Percentiles rank a stretch among this genome's conserved stretches.
Conservation (phyloP, 2,113 vertebrate species). For the Ictalurus furcatus region DNA sequence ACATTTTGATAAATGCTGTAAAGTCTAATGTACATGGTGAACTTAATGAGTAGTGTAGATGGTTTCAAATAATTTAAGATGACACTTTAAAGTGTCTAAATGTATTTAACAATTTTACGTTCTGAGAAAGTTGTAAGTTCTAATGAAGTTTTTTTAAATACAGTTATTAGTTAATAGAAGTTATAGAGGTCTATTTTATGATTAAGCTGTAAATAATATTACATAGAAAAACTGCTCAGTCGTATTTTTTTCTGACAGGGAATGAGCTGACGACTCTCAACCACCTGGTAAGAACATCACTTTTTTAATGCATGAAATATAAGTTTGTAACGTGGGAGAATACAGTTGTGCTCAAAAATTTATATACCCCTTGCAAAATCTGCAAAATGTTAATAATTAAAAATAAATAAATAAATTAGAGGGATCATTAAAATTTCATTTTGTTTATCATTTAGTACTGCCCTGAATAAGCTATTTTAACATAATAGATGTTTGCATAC, state of each 20-base stretch:
- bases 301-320: background rate
- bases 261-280: slow-evolving; percentile 88
- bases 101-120: background rate
- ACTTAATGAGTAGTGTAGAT: background rate
- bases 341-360: no score
- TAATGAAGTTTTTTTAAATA: background rate
- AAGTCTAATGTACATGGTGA: background rate
- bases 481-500: no score
- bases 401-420: no score
- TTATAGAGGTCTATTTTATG: background rate
- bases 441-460: no score
- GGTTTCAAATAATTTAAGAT: background rate
- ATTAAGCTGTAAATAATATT: background rate
- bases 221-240: background rate
- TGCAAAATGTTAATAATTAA: no score
- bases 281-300: slow-evolving; percentile 80
- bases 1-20: background rate
- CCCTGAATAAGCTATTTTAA: no score
- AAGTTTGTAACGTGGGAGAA: background rate
- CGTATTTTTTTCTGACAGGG: slow-evolving; percentile 68
- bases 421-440: no score
- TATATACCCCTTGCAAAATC: no score
- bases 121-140: background rate
- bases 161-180: background rate
- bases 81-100: background rate